Percentiles rank a stretch among this genome's conserved stretches.
These are phyloP conservation scores for Alectura lathami DNA, from an alignment of 2,113 vertebrate genomes.

Conservation along the genomic window DNA sequence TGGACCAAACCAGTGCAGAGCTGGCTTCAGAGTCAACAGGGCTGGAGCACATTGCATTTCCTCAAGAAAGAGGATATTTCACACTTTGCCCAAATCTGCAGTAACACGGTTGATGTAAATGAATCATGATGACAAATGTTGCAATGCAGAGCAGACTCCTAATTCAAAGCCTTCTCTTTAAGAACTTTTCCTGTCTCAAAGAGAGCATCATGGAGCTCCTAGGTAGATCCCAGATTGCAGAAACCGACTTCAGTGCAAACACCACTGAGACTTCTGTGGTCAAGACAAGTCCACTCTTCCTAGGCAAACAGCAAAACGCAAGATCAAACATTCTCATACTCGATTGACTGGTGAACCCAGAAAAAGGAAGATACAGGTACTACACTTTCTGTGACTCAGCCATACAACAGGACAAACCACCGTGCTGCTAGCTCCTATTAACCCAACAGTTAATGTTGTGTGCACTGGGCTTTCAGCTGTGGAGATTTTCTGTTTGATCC, in stretches of 20 bases:
- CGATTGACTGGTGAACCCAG: not conserved
- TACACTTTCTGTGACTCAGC: not conserved
- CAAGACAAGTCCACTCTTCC: not conserved
- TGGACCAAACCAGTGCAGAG: not conserved
- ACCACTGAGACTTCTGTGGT: not conserved
- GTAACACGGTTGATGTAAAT: not conserved
- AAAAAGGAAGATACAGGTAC: not conserved
- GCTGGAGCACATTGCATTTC: not conserved
- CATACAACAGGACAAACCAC: not conserved
- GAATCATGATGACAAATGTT: not conserved
- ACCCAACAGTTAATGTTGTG: not conserved
- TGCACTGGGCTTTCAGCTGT: not conserved
- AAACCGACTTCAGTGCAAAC: not conserved
- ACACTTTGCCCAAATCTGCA: not conserved
- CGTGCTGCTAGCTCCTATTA: not conserved
- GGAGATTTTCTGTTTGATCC: not conserved
- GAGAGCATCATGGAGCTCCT: not conserved
- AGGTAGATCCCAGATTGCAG: not conserved
- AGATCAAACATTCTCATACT: not conserved
- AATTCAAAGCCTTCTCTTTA: not conserved
- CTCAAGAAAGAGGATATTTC: not conserved
- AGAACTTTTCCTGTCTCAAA: not conserved
- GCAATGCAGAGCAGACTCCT: not conserved
- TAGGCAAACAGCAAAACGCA: not conserved
- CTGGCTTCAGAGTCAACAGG: not conserved